Evolutionary conservation across 2,113 vertebrate species (phyloP).

Genomic region (Salvator merianae): DNA sequence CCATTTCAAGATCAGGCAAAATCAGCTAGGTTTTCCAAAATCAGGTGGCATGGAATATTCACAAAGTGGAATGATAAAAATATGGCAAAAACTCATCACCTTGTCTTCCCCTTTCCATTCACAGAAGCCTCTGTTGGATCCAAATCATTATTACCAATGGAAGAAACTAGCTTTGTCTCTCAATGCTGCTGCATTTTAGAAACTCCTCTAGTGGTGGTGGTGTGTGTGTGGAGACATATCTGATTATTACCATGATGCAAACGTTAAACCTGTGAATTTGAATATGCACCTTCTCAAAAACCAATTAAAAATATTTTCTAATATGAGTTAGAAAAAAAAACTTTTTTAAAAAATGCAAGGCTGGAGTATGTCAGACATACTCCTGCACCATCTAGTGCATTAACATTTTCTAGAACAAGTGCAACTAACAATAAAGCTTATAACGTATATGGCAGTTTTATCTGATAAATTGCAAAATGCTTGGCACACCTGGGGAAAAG

Average conservation of each 20-base stretch:
- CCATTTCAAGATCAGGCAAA: too few relatives aligned
- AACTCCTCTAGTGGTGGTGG: too few relatives aligned
- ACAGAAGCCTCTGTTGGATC: neutral
- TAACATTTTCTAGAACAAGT: conserved; percentile 29
- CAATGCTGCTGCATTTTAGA: too few relatives aligned
- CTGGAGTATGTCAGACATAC: neutral
- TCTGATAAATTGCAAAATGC: conserved; percentile 19
- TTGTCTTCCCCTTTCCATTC: neutral
- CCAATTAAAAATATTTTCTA: neutral
- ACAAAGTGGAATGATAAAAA: too few relatives aligned
- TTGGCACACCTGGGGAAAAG: conserved; percentile 36
- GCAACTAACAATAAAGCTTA: neutral
- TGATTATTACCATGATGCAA: neutral
- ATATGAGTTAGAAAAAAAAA: too few relatives aligned
- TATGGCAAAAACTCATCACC: too few relatives aligned
- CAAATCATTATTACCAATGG: too few relatives aligned
- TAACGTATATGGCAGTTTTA: conserved; percentile 32
- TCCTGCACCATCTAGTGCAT: neutral
- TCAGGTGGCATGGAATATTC: too few relatives aligned
- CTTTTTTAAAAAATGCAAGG: neutral
- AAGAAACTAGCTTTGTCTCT: neutral
- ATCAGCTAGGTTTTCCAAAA: too few relatives aligned
- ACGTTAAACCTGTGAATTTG: neutral
- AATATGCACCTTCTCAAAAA: neutral
- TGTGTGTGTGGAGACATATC: neutral